These are phyloP conservation scores for Siniperca chuatsi DNA, from an alignment of 2,113 vertebrate genomes.

Conservation along the genomic window DNA sequence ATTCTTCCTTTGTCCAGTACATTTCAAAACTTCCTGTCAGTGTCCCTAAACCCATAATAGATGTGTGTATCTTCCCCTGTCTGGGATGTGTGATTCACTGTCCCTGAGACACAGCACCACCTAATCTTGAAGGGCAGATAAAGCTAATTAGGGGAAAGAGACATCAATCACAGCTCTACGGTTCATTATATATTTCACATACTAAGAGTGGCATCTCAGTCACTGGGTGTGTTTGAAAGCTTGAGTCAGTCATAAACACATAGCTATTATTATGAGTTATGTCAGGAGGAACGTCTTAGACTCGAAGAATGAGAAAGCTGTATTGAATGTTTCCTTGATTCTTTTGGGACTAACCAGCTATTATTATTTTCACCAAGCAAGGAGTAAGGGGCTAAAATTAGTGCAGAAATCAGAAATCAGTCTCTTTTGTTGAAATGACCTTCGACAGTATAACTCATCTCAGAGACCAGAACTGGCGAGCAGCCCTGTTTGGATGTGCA, in stretches of 20 bases:
- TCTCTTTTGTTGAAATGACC: conserved; percentile 66
- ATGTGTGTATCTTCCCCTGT: conserved; percentile 79
- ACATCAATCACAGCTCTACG: conserved; percentile 83
- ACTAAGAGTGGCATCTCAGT: conserved; percentile 82
- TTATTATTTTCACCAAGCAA: conserved; percentile 11
- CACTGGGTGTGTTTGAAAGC: conserved; percentile 77
- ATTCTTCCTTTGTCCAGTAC: conserved; percentile 48
- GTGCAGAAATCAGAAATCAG: conserved; percentile 42
- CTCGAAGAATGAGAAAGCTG: conserved; percentile 9
- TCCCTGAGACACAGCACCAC: conserved; percentile 77
- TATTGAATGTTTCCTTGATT: conserved; percentile 39
- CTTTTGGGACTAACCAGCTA: conserved; percentile 7
- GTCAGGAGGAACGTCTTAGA: conserved; percentile 45
- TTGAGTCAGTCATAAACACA: conserved; percentile 53
- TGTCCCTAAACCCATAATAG: conserved; percentile 63
- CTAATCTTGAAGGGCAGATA: conserved; percentile 85
- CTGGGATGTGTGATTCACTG: conserved; percentile 74
- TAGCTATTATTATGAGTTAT: conserved; percentile 69
- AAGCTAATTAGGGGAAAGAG: conserved; percentile 84
- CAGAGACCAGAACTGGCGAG: conserved; percentile 57
- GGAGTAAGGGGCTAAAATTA: conserved; percentile 35
- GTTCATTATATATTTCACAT: conserved; percentile 54
- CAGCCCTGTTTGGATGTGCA: conserved; percentile 71
- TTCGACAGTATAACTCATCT: conserved; percentile 60
- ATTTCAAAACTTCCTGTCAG: conserved; percentile 68